phyloP scores from a whole-genome alignment of 1,140 invertebrate species.

The Pseudachorutes palmiensis region DNA sequence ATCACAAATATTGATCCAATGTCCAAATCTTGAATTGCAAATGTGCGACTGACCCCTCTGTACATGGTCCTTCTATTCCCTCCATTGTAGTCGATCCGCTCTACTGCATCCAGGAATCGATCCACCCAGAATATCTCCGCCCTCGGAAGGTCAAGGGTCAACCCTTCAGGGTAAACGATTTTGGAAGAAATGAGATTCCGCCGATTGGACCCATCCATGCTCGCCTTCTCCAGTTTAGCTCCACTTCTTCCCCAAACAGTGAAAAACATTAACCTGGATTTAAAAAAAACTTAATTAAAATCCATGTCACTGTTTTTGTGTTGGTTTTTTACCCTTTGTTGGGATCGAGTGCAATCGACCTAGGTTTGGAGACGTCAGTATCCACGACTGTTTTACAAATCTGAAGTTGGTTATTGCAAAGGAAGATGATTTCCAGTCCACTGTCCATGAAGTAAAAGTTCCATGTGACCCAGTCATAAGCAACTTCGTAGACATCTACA shows the following conservation, averaged over 20 bases:
- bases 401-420: constrained; percentile 55
- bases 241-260: constrained; percentile 56
- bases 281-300: constrained; percentile 8
- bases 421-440: constrained; percentile 59
- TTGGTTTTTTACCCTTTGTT: constrained; percentile 51
- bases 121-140: constrained; percentile 70
- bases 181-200: constrained; percentile 49
- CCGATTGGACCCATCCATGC: constrained; percentile 53
- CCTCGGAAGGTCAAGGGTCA: constrained; percentile 62
- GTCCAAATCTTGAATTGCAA: neutral
- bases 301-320: constrained; percentile 2
- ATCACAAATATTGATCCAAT: neutral
- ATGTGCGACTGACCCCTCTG: constrained; percentile 43
- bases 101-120: constrained; percentile 63
- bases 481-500: constrained; percentile 59
- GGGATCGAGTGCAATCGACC: constrained; percentile 73
- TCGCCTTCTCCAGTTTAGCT: constrained; percentile 54
- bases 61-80: constrained; percentile 55
- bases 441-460: constrained; percentile 81
- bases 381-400: constrained; percentile 63
- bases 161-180: constrained; percentile 64
- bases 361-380: constrained; percentile 59
- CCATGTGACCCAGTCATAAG: constrained; percentile 73
- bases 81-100: constrained; percentile 62
- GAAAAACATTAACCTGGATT: constrained; percentile 60